Evolutionary conservation across 35 echinoderm and acorn worm genomes (phyloP), one percentile per base, ranked within the genome.

Genomic region (Ophiothrix spiculata): DNA sequence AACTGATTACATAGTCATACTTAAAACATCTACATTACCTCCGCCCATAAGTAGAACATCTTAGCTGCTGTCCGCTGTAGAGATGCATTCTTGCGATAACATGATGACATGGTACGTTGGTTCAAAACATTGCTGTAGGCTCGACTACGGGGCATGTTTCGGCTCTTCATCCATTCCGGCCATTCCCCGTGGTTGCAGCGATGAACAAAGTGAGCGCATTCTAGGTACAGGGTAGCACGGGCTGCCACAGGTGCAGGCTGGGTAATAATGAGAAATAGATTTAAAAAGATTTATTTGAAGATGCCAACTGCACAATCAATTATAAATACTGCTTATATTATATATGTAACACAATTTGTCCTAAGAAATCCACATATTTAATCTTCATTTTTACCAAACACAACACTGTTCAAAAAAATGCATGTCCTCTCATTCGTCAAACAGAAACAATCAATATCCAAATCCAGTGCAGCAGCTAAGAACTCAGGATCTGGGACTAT

Each of bases 181-280:
- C 95, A 98, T 28, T 98, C 95, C n/a, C 95, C 95, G 56, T 98
- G 89, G 95, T 98, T 98, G 87, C 95, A 98, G 14, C 91, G 88
- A 86, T 98, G 92, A 32, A 98, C 95, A 91, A 98, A 98, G 63
- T 91, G 91, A 31, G 87, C 90, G 81, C 95, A 98, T 74, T 98
- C 95, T 8, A 93, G 39, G 81, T 93, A 91, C 36, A 98, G 40
- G 16, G 95, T 91, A 77, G 95, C 95, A 69, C 95, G 64, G 0
- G 95, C 91, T 1, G 94, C 95, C 17, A 98, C 95, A 19, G 95
- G 95, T 35, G 95, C 95, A 91, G 86, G 85, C 95, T 98, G 87
- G 4, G 37, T 29, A 35, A 31, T 35, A 56, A 39, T 56, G 16
- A 76, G 35, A 87, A 56, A 36, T n/a, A n/a, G n/a, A n/a, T n/a